These are phyloP conservation scores for Nasalis larvatus DNA, from an alignment of 2,113 vertebrate species.

Conservation along the genomic window DNA sequence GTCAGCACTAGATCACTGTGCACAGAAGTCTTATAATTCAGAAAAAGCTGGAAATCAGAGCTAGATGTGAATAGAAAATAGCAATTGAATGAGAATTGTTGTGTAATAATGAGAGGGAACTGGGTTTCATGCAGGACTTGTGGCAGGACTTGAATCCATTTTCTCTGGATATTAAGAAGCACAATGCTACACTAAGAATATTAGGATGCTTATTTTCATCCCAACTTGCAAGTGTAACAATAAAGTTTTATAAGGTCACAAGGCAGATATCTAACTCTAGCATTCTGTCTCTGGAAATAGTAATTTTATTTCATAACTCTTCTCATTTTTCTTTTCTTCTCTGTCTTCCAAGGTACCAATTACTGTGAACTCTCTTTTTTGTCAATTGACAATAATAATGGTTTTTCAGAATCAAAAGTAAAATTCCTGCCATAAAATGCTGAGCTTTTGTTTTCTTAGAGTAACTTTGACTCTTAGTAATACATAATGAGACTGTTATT, in stretches of 20 bases:
- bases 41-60: not conserved
- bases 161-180: not conserved
- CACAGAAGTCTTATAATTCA: not conserved
- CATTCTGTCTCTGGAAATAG: constrained; percentile 9
- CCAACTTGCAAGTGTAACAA: not conserved
- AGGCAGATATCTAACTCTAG: not conserved
- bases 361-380: constrained; percentile 28
- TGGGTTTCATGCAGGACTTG: not conserved
- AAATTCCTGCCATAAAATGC: not conserved
- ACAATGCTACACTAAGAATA: not conserved
- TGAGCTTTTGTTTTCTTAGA: not conserved
- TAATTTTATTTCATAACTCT: not conserved
- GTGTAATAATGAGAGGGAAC: not conserved
- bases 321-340: not conserved
- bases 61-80: not conserved
- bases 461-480: not conserved
- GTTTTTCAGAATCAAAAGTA: not conserved
- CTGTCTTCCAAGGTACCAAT: not conserved
- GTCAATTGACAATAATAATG: constrained; percentile 20
- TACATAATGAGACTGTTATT: not conserved
- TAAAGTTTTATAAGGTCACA: not conserved
- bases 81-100: not conserved
- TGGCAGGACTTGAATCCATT: not conserved
- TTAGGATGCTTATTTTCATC: not conserved
- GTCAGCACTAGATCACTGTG: not conserved